A percentile compares a stretch with the other conserved stretches of the same genome.
phyloP scores from a whole-genome alignment of 2,113 vertebrate genomes.

The Rhinolophus ferrumequinum region DNA sequence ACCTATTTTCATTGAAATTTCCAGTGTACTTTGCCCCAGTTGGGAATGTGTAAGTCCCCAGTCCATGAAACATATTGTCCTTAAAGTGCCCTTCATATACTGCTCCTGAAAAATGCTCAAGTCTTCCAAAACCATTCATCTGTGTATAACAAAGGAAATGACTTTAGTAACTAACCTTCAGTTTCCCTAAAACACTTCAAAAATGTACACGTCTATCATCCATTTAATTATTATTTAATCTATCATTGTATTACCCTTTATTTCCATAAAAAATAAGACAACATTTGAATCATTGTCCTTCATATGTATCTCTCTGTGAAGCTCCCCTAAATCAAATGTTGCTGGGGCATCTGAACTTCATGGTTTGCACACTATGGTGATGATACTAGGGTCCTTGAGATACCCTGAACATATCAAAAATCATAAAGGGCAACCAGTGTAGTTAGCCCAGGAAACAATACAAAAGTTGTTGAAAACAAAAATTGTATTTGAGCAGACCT shows the following conservation, averaged over 20 bases:
- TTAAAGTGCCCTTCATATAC: constrained; percentile 91
- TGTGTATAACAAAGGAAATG: constrained; percentile 73
- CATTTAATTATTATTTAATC: not conserved
- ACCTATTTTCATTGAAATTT: constrained; percentile 90
- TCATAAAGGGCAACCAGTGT: not conserved
- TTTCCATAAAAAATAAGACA: not conserved
- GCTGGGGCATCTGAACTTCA: not conserved
- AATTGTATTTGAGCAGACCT: not conserved
- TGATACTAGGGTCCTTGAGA: not conserved
- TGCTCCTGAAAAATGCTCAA: constrained; percentile 89
- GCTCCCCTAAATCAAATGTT: not conserved
- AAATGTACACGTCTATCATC: not conserved
- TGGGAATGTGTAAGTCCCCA: constrained; percentile 89
- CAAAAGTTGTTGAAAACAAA: constrained; percentile 4
- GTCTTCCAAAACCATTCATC: constrained; percentile 90
- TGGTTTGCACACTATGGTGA: not conserved
- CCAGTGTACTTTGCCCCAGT: constrained; percentile 87
- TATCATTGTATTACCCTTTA: not conserved
- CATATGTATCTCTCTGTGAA: not conserved
- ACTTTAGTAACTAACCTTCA: constrained; percentile 32
- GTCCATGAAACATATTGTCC: constrained; percentile 90
- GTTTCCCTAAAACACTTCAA: not conserved
- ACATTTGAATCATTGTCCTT: not conserved
- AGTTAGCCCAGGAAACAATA: not conserved
- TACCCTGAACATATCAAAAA: not conserved